Percentiles rank a stretch among this genome's conserved stretches.
Evolutionary conservation across 2,797 vertebrate species (phyloP).

Genomic region (Leuciscus waleckii): DNA sequence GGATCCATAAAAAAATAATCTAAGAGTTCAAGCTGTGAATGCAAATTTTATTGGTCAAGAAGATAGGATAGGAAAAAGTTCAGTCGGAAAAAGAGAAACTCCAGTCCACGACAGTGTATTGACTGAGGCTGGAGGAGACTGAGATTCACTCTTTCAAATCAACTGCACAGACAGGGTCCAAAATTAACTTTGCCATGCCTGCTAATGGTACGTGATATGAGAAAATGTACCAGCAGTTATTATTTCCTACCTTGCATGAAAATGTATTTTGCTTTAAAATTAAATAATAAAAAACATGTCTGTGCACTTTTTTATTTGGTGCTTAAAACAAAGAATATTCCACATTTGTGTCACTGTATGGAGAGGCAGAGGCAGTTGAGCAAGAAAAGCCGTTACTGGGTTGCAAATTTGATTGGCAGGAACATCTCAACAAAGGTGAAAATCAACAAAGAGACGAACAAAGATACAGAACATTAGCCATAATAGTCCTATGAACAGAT

Average conservation of each 20-base stretch:
- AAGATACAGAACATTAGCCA: background rate
- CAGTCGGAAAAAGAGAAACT: slow-evolving; percentile 11
- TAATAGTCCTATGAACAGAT: background rate
- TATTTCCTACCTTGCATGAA: background rate
- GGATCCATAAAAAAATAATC: background rate
- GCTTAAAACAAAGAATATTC: background rate
- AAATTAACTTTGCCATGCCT: background rate
- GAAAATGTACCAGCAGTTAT: background rate
- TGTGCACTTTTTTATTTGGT: background rate
- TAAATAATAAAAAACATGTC: background rate
- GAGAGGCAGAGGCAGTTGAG: background rate
- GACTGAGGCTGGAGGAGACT: background rate
- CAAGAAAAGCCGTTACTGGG: background rate
- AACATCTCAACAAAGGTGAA: background rate
- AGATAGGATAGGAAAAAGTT: background rate
- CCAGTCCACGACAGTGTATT: slow-evolving; percentile 4
- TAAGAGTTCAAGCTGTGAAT: slow-evolving; percentile 13
- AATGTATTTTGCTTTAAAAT: background rate
- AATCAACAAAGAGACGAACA: background rate
- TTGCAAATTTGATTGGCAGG: background rate
- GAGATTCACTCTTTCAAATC: background rate
- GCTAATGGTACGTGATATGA: background rate
- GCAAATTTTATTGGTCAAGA: slow-evolving; percentile 14
- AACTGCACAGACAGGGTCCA: slow-evolving; percentile 3
- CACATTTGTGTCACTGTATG: background rate